phyloP scores from a whole-genome alignment of 1,140 invertebrate species.

The Chionoecetes opilio region DNA sequence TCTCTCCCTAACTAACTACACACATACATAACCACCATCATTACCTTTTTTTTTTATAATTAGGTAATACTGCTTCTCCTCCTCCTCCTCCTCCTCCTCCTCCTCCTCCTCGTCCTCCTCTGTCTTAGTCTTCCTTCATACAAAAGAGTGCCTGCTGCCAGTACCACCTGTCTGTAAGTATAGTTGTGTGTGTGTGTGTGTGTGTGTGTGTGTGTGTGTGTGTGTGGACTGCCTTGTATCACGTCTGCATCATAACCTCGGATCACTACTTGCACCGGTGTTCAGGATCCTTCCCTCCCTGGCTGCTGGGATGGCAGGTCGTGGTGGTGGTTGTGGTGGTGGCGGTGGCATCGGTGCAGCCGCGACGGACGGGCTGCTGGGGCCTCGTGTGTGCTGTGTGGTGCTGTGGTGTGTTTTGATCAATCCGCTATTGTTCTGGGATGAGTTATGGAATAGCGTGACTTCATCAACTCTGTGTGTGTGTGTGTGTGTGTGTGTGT shows the following conservation, averaged over 20 bases:
- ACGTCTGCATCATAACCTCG: background rate
- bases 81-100: background rate
- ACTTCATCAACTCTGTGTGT: background rate
- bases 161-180: background rate
- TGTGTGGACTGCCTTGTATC: background rate
- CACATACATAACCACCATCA: too few species aligned
- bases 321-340: slow-evolving; percentile 3
- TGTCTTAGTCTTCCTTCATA: background rate
- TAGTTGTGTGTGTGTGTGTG: background rate
- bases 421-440: too few species aligned
- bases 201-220: slow-evolving; percentile 27
- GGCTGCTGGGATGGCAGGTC: too few species aligned
- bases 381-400: too few species aligned
- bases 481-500: slow-evolving; percentile 33
- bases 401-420: too few species aligned
- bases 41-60: too few species aligned
- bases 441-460: too few species aligned
- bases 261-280: too few species aligned
- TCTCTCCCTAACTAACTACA: too few species aligned
- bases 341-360: background rate
- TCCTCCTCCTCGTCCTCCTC: background rate
- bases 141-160: background rate
- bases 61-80: too few species aligned
- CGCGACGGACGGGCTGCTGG: too few species aligned
- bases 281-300: too few species aligned